phyloP scores from a whole-genome alignment of 1,140 invertebrate genomes.

The Cataglyphis hispanica region DNA sequence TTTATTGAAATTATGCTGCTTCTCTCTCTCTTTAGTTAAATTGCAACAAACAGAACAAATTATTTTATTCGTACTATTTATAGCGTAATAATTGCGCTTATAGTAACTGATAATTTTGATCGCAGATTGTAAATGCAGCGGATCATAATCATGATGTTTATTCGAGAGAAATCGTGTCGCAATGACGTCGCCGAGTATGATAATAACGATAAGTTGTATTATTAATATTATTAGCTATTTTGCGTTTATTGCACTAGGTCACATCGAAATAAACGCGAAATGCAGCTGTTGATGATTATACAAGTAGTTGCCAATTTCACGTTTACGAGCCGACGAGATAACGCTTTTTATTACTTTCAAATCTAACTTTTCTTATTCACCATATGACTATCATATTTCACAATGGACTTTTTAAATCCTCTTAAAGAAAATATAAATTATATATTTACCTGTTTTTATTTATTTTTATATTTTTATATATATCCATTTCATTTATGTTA shows the following conservation, averaged over 20 bases:
- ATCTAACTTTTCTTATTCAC: slow-evolving; percentile 18
- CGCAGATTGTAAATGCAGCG: neutral
- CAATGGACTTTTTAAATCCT: neutral
- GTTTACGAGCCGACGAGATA: neutral
- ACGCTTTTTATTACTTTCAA: slow-evolving; percentile 8
- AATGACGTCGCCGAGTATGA: slow-evolving; percentile 5
- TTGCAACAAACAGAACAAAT: slow-evolving; percentile 10
- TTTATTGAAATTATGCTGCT: slow-evolving; percentile 15
- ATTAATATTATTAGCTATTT: slow-evolving; percentile 42
- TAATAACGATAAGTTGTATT: slow-evolving; percentile 36
- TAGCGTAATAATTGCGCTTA: slow-evolving; percentile 43
- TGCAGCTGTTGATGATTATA: neutral
- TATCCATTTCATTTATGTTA: no score
- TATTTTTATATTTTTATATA: no score
- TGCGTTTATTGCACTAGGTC: neutral
- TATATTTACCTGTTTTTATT: no score
- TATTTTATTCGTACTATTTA: slow-evolving; percentile 39
- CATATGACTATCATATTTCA: neutral
- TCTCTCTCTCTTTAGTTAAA: slow-evolving; percentile 8
- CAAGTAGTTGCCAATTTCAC: neutral
- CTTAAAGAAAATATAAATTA: neutral
- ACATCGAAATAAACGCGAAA: slow-evolving; percentile 1
- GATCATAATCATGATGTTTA: slow-evolving; percentile 33
- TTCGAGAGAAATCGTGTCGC: slow-evolving; percentile 21
- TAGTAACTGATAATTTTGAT: slow-evolving; percentile 43